Evolutionary conservation across 2,797 vertebrate species (phyloP).

Genomic region (Xenopus petersii): DNA sequence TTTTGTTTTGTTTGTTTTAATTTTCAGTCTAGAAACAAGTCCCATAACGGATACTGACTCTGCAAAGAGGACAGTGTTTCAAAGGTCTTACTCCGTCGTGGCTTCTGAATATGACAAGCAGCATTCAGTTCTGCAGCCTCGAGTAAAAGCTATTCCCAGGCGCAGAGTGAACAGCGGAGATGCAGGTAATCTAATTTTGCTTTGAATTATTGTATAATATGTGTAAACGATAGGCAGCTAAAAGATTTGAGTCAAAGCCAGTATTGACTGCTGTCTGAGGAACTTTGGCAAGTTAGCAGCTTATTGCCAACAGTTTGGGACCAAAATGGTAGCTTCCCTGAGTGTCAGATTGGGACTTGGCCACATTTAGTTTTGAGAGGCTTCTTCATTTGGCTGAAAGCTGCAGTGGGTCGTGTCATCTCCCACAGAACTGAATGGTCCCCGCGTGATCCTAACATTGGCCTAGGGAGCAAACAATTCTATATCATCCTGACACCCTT

Average conservation of each 20-base stretch:
- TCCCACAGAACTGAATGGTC: no score
- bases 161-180: slow-evolving; percentile 96
- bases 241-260: neutral
- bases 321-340: no score
- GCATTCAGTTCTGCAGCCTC: slow-evolving; percentile 90
- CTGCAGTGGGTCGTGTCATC: no score
- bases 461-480: no score
- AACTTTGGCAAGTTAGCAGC: no score
- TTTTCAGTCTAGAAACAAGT: slow-evolving; percentile 88
- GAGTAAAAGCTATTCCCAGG: slow-evolving; percentile 93
- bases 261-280: no score
- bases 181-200: slow-evolving; percentile 72
- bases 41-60: slow-evolving; percentile 96
- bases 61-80: slow-evolving; percentile 94
- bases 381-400: no score
- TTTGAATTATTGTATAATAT: neutral
- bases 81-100: slow-evolving; percentile 96
- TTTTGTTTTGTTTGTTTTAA: neutral
- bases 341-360: no score
- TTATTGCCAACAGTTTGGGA: no score
- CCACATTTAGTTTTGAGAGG: no score
- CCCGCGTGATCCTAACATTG: no score
- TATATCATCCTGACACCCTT: no score
- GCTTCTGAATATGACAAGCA: slow-evolving; percentile 98
- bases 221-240: neutral